Evolutionary conservation across 1,140 invertebrate genomes (phyloP), one percentile per base, ranked within the genome.

Genomic region (Macrobrachium nipponense): DNA sequence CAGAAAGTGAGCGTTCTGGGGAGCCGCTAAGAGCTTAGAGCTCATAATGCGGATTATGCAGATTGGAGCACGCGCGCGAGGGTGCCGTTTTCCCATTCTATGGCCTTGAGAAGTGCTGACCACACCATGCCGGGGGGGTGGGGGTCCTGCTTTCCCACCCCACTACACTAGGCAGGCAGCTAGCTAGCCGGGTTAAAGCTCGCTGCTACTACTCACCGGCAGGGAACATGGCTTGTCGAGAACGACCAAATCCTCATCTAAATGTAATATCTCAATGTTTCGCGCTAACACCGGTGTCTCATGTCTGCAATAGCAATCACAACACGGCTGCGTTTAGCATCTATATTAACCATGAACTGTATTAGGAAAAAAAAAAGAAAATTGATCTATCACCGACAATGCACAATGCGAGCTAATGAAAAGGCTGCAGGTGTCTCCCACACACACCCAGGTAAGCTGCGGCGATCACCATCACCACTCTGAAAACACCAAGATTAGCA

Each of bases 171-270:
- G 78, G 78, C 78, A 80, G 78, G 78, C 78, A 76, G 73, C 70
- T 82, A 73, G 36, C 64, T 70, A 70, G 66, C 70, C 58, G 66
- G 59, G 80, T 75, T 82, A 76, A 78, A 60, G 61, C 81, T 64
- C 59, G 72, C 76, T 27, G 81, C 76, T 70, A 58, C 73, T 90
- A 90, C 89, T 90, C 94, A 96, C 95, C 92, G 96, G 96, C 90
- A 97, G 93, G 84, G 96, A 97, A 90, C 96, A 95, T 88, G 96
- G 96, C 93, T 98, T 98, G 92, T 97, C 95, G 91, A 97, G 92
- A 90, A 97, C 96, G 89, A 97, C 92, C 89, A 97, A 92, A 90
- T 97, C 95, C 89, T 96, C 94, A 91, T 94, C 95, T 91, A 96
- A 94, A 91, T 95, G 93, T 90, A 97, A 94, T 91, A 97, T 93